A percentile compares a stretch with the other conserved stretches of the same genome.
Conservation (phyloP, 2,888 invertebrate species). For the Syrista parreyssii region DNA sequence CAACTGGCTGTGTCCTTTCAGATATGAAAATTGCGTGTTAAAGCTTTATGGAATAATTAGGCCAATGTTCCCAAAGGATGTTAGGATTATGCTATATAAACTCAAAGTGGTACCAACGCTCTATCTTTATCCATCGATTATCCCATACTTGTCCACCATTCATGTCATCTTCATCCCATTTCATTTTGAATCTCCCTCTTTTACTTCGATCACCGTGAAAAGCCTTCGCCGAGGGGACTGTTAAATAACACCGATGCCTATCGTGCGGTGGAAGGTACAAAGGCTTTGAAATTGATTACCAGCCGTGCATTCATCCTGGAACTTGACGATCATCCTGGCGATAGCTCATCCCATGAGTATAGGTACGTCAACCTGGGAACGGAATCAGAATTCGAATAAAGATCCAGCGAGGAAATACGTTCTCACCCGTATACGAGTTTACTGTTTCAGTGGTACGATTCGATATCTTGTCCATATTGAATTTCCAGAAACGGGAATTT, state of each 20-base stretch:
- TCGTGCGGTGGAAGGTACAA: background rate
- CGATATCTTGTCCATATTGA: background rate
- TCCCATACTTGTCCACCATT: background rate
- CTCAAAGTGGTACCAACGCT: background rate
- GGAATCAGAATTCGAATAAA: background rate
- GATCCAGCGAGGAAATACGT: background rate
- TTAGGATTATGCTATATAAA: background rate
- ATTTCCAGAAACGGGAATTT: background rate
- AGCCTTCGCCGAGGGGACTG: background rate
- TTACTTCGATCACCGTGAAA: background rate
- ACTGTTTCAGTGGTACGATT: background rate
- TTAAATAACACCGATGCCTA: background rate
- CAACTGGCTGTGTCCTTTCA: background rate
- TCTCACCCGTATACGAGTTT: background rate
- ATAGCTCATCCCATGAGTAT: background rate
- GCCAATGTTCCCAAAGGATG: background rate
- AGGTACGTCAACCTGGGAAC: background rate
- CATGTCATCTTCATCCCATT: background rate
- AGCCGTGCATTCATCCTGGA: background rate
- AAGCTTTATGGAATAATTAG: background rate
- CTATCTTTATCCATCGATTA: background rate
- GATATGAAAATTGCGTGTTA: background rate
- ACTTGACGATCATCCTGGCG: background rate
- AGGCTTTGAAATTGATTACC: background rate
- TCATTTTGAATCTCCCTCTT: background rate